Conservation (phyloP, 2,797 vertebrate genomes). For the Myotis vivesi region DNA sequence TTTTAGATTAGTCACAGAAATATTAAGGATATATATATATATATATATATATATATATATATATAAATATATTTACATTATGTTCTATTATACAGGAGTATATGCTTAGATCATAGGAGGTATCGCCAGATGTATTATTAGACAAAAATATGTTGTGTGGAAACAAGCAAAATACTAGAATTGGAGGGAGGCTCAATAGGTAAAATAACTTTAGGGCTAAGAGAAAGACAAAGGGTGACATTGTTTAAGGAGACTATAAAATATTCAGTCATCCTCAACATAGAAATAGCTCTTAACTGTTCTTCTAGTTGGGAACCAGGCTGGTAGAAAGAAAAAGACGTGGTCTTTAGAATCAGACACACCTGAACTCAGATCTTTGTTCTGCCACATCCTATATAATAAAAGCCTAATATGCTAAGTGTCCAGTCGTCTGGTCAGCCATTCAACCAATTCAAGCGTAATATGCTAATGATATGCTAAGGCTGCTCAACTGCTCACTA, state of each 20-base stretch:
- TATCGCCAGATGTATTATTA: neutral
- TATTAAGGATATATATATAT: neutral
- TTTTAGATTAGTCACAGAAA: neutral
- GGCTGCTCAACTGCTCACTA: no score
- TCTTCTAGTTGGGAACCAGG: neutral
- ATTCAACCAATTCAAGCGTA: no score
- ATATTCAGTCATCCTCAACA: neutral
- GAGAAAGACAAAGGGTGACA: neutral
- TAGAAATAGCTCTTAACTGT: neutral
- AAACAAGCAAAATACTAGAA: neutral
- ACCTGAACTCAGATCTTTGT: neutral
- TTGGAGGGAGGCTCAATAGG: neutral
- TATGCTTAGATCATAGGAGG: neutral
- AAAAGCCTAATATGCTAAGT: no score
- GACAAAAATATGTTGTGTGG: neutral
- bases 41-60: neutral
- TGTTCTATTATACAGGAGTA: neutral
- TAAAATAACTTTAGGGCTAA: neutral
- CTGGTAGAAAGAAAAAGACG: neutral
- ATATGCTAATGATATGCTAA: no score
- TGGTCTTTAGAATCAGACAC: neutral
- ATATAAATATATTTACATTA: neutral
- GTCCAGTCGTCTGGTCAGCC: no score
- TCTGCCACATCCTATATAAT: neutral
- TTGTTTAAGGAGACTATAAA: neutral